These are phyloP conservation scores for Otocyon megalotis DNA, from an alignment of 2,113 vertebrate species.

Conservation along the genomic window DNA sequence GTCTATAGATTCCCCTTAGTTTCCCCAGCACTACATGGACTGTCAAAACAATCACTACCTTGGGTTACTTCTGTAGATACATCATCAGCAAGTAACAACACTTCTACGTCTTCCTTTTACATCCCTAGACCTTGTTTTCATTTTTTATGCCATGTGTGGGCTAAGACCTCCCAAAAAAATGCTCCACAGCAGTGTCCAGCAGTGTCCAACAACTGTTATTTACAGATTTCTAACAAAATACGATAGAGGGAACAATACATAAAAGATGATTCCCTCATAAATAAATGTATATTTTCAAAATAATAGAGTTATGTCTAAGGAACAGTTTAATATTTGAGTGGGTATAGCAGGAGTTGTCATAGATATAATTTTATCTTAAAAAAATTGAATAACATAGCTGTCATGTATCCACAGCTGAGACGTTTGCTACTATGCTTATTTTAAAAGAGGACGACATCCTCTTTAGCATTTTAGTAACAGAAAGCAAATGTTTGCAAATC, in stretches of 20 bases:
- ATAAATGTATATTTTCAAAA: not conserved
- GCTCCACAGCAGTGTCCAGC: not conserved
- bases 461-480: not conserved
- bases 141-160: not conserved
- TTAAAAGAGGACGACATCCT: not conserved
- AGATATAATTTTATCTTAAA: not conserved
- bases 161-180: not conserved
- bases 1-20: not conserved
- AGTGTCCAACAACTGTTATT: not conserved
- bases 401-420: not conserved
- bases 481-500: not conserved
- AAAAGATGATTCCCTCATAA: not conserved
- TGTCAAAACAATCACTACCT: not conserved
- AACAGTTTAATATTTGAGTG: slow-evolving; percentile 17
- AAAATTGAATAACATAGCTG: not conserved
- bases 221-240: not conserved
- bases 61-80: slow-evolving; percentile 12
- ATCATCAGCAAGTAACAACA: not conserved
- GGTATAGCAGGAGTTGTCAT: not conserved
- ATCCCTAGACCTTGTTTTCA: not conserved
- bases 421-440: not conserved
- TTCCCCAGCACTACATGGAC: not conserved
- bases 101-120: not conserved
- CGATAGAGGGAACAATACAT: not conserved
- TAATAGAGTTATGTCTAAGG: not conserved